phyloP scores from a whole-genome alignment of 2,888 invertebrate genomes.

The Macaria notata region DNA sequence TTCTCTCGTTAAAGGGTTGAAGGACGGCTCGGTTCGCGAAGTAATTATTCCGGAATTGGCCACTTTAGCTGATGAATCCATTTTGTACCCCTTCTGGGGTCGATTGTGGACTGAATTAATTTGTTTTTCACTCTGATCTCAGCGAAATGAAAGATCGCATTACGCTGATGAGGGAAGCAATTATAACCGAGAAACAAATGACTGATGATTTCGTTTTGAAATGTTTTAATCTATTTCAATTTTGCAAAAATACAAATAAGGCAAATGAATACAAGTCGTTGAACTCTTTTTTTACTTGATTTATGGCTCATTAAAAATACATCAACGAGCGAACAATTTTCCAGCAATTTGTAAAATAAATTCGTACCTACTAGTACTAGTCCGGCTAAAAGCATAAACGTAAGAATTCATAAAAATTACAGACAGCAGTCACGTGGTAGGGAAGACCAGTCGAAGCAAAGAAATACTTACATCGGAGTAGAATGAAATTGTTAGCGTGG shows the following conservation, averaged over 20 bases:
- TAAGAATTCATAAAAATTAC: too few species aligned
- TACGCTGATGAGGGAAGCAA: constrained; percentile 55
- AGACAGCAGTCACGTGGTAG: too few species aligned
- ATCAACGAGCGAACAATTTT: constrained; percentile 12
- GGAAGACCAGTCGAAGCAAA: too few species aligned
- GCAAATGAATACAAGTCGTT: neutral
- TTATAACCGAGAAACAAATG: constrained; percentile 21
- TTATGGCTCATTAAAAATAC: constrained; percentile 15
- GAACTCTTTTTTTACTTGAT: constrained; percentile 6
- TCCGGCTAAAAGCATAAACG: too few species aligned
- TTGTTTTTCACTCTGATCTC: constrained; percentile 67
- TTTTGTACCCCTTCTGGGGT: constrained; percentile 68
- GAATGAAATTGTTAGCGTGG: too few species aligned
- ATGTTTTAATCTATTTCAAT: neutral
- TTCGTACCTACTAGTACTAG: too few species aligned
- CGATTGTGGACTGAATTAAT: constrained; percentile 74
- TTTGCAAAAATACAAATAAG: neutral
- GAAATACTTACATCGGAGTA: too few species aligned
- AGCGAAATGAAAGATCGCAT: constrained; percentile 73
- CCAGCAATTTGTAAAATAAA: neutral
- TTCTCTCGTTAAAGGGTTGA: constrained; percentile 83
- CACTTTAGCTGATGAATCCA: constrained; percentile 81
- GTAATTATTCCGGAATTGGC: constrained; percentile 81
- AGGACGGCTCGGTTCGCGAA: constrained; percentile 77
- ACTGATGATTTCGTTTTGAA: neutral